Percentiles rank a stretch among this genome's conserved stretches.
Conservation (phyloP, 53 echinoderm and acorn worm species). For the Echinometra lucunter region DNA sequence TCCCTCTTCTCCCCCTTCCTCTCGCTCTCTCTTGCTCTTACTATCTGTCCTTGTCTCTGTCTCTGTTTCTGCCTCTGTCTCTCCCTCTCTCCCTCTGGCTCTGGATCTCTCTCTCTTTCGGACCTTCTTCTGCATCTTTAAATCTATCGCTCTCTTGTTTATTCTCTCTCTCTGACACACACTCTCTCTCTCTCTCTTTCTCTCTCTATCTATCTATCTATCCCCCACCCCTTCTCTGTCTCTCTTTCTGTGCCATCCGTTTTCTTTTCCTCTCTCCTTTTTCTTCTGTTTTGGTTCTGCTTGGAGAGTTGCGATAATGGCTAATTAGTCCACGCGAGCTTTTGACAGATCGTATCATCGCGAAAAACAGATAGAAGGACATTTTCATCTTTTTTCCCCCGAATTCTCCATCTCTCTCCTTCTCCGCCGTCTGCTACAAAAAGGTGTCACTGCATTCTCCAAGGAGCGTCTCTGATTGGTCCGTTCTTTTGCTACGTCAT, state of each 20-base stretch:
- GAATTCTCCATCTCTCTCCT: slow-evolving; percentile 11
- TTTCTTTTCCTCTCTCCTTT: too few relatives aligned
- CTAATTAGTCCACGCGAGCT: slow-evolving; percentile 38
- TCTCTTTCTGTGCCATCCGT: too few relatives aligned
- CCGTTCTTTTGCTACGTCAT: slow-evolving; percentile 42
- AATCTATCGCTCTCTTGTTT: too few relatives aligned
- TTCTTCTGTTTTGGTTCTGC: not conserved
- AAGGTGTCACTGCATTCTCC: slow-evolving; percentile 29
- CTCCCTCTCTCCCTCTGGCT: too few relatives aligned
- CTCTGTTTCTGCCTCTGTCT: too few relatives aligned
- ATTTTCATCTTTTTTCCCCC: not conserved
- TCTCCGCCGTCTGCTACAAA: slow-evolving; percentile 32
- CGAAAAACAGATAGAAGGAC: slow-evolving; percentile 37
- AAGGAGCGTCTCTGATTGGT: slow-evolving; percentile 34
- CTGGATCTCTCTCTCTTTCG: too few relatives aligned
- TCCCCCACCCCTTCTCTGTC: too few relatives aligned
- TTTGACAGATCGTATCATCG: slow-evolving; percentile 44
- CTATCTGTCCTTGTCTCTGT: too few relatives aligned
- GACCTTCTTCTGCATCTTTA: too few relatives aligned
- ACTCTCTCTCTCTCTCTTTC: not conserved
- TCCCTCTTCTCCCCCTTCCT: not conserved
- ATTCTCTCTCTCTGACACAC: too few relatives aligned
- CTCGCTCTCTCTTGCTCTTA: not conserved
- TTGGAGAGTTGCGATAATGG: not conserved
- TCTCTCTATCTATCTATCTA: too few relatives aligned